Evolutionary conservation across 2,797 vertebrate species (phyloP), one percentile per base, ranked within the genome.

Genomic region (Sciaenops ocellatus): DNA sequence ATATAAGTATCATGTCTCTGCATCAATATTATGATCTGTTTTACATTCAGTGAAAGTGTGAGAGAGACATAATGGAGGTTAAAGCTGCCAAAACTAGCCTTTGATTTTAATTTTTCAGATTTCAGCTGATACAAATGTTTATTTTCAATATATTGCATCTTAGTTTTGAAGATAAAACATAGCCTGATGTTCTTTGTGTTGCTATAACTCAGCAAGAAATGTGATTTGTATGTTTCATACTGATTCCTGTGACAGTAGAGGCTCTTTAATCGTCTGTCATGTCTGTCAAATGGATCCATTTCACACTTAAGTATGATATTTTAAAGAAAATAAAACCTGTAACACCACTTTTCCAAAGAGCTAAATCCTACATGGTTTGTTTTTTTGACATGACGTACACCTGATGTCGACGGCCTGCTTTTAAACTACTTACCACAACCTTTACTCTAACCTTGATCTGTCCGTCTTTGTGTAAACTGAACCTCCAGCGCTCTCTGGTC

Each of bases 391-490:
- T 38, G 20, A 38, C 46, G 24, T 28, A n/a, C 22, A 55, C 15
- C 60, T 70, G 47, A 64, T 62, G 67, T 63, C 8, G 6, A 50
- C 42, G 48, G 41, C 34, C 55, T 67, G 61, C 28, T 66, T 64
- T 71, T 47, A 51, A 77, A 70, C 68, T 80, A 54, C 41, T 65
- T 51, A 50, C 57, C 48, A 10, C 63, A 63, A 70, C 74, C 76
- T 83, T 85, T 77, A 34, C 73, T 54, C 38, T 30, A 79, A 82
- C 76, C 81, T 78, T 83, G 69, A 67, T 26, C 47, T 44, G 47
- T 84, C 76, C 78, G 70, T 22, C 69, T 82, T 55, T 68, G 60
- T 89, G 82, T 78, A 71, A 38, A 78, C 73, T 38, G 56, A 85
- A 77, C 73, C 78, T 44, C 51, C 67, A 73, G 55, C 48, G 3